A percentile compares a stretch with the other conserved stretches of the same genome.
phyloP scores from a whole-genome alignment of 1,140 invertebrate species.

The Dinothrombium tinctorium region DNA sequence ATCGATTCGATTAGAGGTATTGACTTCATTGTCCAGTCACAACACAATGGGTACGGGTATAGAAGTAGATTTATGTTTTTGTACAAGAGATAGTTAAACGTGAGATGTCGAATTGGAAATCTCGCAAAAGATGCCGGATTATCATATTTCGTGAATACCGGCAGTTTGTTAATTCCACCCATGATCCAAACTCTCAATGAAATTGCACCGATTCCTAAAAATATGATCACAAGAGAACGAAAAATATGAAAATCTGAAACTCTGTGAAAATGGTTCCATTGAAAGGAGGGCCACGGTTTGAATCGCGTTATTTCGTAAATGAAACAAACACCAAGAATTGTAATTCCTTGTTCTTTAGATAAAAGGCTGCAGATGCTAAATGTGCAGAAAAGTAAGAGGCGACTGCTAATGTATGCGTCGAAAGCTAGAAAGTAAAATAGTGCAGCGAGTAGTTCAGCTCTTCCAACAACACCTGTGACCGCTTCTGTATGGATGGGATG shows the following conservation, averaged over 20 bases:
- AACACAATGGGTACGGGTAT: slow-evolving; percentile 53
- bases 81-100: slow-evolving; percentile 58
- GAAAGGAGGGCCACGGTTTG: too few species aligned
- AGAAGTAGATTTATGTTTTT: slow-evolving; percentile 57
- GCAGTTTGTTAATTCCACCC: too few species aligned
- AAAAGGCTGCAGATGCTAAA: slow-evolving; percentile 29
- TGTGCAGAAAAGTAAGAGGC: too few species aligned
- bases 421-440: slow-evolving; percentile 15
- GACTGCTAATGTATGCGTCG: too few species aligned
- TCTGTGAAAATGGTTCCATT: too few species aligned
- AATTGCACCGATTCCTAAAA: too few species aligned
- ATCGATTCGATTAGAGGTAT: slow-evolving; percentile 55
- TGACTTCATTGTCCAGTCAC: slow-evolving; percentile 85
- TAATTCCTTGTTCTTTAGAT: slow-evolving; percentile 79
- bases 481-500: slow-evolving; percentile 1
- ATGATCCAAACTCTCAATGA: too few species aligned
- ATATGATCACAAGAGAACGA: too few species aligned
- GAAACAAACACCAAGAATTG: slow-evolving; percentile 56
- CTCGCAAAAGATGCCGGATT: slow-evolving; percentile 21
- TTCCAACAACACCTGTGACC: slow-evolving; percentile 7
- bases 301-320: slow-evolving; percentile 50
- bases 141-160: slow-evolving; percentile 16
- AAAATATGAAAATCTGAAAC: too few species aligned
- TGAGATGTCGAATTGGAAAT: slow-evolving; percentile 29
- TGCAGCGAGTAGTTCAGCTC: slow-evolving; percentile 11